Conservation (phyloP, 2,888 invertebrate genomes). For the Volucella bombylans region DNA sequence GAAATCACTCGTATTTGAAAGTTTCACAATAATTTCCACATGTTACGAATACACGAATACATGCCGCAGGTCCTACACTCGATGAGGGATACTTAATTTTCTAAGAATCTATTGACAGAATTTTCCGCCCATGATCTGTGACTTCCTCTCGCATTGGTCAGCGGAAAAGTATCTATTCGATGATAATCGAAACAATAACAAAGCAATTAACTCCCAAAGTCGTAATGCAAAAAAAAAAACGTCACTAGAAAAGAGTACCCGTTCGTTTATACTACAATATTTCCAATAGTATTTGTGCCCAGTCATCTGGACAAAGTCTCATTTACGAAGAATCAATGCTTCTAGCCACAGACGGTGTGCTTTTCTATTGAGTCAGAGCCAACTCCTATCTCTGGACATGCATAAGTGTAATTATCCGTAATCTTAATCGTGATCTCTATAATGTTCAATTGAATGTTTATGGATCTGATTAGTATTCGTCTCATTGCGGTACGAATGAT, state of each 20-base stretch:
- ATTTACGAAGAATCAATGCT: background rate
- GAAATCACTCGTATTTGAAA: background rate
- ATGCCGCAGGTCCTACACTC: background rate
- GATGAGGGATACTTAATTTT: background rate
- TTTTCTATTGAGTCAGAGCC: constrained; percentile 14
- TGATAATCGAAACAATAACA: background rate
- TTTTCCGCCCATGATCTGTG: background rate
- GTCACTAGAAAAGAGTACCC: background rate
- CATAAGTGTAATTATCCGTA: background rate
- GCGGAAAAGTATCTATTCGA: constrained; percentile 7
- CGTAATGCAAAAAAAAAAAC: constrained; percentile 11
- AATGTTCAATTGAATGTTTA: background rate
- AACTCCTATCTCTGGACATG: background rate
- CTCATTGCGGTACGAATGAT: background rate
- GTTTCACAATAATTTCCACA: constrained; percentile 1
- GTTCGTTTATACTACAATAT: too few species aligned
- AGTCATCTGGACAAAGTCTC: constrained; percentile 34
- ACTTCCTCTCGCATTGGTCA: background rate
- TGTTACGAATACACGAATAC: background rate
- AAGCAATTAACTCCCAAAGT: constrained; percentile 1
- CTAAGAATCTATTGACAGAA: background rate
- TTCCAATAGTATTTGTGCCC: background rate
- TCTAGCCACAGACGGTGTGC: background rate
- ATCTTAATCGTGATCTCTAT: constrained; percentile 2
- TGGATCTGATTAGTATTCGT: constrained; percentile 3